A percentile compares a stretch with the other conserved stretches of the same genome.
These are phyloP conservation scores for Silurus meridionalis DNA, from an alignment of 2,113 vertebrate genomes.

Conservation along the genomic window DNA sequence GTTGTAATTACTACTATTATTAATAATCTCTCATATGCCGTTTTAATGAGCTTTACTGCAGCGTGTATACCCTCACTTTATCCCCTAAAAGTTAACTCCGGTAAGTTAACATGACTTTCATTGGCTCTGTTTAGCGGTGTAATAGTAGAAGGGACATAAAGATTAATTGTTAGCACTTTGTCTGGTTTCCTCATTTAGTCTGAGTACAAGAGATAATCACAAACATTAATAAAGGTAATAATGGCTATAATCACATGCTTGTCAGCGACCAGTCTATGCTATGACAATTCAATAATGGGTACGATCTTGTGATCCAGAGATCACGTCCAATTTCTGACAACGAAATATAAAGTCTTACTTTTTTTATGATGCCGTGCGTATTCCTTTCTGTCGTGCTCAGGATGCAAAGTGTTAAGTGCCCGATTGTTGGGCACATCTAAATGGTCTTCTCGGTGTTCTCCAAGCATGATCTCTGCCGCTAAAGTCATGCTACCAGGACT, in stretches of 20 bases:
- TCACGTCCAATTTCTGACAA: constrained; percentile 1
- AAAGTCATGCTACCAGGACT: neutral
- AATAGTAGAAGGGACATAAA: neutral
- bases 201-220: neutral
- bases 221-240: neutral
- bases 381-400: constrained; percentile 51
- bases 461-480: constrained; percentile 33
- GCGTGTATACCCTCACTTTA: neutral
- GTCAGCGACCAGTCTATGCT: neutral
- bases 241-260: neutral
- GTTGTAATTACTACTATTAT: neutral
- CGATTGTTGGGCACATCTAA: constrained; percentile 45
- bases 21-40: neutral
- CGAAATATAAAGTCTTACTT: constrained; percentile 59
- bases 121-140: neutral
- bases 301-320: neutral
- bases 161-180: constrained; percentile 26
- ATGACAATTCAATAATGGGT: neutral
- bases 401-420: constrained; percentile 49
- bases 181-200: constrained; percentile 25
- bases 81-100: neutral
- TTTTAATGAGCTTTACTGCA: neutral
- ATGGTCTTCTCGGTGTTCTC: constrained; percentile 32
- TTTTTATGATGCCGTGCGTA: constrained; percentile 33
- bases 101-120: neutral